phyloP scores from a whole-genome alignment of 2,113 vertebrate species.

The Otocyon megalotis region DNA sequence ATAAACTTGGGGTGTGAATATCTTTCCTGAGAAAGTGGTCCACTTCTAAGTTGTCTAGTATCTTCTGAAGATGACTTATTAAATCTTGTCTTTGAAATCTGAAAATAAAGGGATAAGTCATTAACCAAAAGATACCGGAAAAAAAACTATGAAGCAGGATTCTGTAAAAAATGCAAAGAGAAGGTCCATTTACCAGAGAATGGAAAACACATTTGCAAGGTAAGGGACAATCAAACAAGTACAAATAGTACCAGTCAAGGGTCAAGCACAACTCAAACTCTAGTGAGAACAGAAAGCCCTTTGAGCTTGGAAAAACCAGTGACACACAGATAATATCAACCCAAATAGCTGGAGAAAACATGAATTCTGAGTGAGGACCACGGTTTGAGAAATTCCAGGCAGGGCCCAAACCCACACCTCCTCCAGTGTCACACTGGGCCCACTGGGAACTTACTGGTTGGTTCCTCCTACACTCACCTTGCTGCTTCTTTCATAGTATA shows the following conservation, averaged over 20 bases:
- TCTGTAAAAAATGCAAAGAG: neutral
- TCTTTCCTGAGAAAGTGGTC: slow-evolving; percentile 83
- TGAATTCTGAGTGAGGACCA: neutral
- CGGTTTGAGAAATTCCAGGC: neutral
- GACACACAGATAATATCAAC: neutral
- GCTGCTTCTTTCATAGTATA: slow-evolving; percentile 95
- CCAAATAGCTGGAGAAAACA: neutral
- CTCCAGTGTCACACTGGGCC: neutral
- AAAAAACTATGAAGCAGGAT: neutral
- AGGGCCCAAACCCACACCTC: neutral
- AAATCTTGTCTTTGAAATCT: slow-evolving; percentile 97
- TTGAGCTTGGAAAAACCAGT: neutral
- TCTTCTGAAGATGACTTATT: slow-evolving; percentile 94
- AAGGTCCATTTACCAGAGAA: neutral
- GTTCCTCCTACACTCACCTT: slow-evolving; percentile 82
- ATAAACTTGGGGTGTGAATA: slow-evolving; percentile 78
- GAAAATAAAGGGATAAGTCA: slow-evolving; percentile 31
- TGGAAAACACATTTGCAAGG: neutral
- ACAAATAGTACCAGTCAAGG: no score
- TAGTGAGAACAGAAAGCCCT: neutral
- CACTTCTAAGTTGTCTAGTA: slow-evolving; percentile 90
- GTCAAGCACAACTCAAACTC: neutral
- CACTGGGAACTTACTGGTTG: neutral
- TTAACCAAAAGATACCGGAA: neutral
- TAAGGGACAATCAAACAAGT: neutral